Percentiles rank a stretch among this genome's conserved stretches.
Evolutionary conservation across 2,797 vertebrate species (phyloP).

Genomic region (Silurus aristotelis): DNA sequence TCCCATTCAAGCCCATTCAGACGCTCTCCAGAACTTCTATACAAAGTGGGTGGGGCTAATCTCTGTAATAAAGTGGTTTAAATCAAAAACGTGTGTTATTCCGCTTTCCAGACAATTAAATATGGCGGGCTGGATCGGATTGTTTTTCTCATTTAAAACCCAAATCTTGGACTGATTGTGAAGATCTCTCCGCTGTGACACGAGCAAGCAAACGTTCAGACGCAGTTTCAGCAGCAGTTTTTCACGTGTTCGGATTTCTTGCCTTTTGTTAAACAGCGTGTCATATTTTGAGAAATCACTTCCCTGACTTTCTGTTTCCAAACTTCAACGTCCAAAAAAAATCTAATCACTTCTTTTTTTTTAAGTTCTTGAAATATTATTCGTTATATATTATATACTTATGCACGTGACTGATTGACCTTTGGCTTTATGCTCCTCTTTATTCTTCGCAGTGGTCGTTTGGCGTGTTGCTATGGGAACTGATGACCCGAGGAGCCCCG

Average conservation of each 20-base stretch:
- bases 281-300: too few species aligned
- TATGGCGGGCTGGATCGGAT: too few species aligned
- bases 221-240: neutral
- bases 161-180: neutral
- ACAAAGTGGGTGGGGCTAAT: neutral
- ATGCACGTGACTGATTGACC: too few species aligned
- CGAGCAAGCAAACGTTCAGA: neutral
- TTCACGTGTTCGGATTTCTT: neutral
- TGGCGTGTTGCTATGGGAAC: constrained; percentile 95
- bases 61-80: neutral
- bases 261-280: neutral
- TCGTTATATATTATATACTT: too few species aligned
- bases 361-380: too few species aligned
- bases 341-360: too few species aligned
- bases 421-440: constrained; percentile 11
- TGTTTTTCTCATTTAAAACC: neutral
- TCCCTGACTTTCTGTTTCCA: neutral
- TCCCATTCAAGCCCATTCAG: neutral
- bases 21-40: neutral
- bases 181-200: neutral
- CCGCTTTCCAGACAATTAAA: neutral
- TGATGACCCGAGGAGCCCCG: constrained; percentile 97
- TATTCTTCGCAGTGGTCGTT: constrained; percentile 89
- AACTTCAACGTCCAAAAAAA: too few species aligned
- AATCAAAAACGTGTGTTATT: neutral